Evolutionary conservation across 2,888 invertebrate species (phyloP).

Genomic region (Lasius fuliginosus): DNA sequence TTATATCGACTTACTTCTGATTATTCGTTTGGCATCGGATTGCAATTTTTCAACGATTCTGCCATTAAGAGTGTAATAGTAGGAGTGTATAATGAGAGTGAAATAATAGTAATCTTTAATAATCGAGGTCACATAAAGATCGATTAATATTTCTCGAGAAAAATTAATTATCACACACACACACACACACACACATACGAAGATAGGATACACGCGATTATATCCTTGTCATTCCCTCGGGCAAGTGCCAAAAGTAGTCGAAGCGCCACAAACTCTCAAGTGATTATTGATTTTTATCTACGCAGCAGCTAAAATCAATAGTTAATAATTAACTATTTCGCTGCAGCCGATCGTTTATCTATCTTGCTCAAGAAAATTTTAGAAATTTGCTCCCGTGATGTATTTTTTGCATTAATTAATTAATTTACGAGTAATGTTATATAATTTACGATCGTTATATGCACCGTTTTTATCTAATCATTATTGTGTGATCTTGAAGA

Average conservation of each 20-base stretch:
- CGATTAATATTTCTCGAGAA: not conserved
- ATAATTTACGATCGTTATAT: not conserved
- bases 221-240: not conserved
- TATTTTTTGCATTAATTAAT: not conserved
- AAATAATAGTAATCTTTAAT: slow-evolving; percentile 15
- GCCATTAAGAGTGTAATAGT: not conserved
- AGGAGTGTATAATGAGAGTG: not conserved
- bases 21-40: no score
- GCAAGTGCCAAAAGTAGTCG: not conserved
- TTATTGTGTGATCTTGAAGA: not conserved
- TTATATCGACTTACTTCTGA: not conserved
- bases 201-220: not conserved
- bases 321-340: slow-evolving; percentile 24
- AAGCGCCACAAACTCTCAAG: slow-evolving; percentile 28
- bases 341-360: not conserved
- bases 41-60: not conserved
- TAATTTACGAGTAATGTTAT: not conserved
- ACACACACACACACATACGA: no score
- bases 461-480: slow-evolving; percentile 24
- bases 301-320: slow-evolving; percentile 26
- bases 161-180: not conserved
- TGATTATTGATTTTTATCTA: slow-evolving; percentile 50
- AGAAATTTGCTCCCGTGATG: not conserved
- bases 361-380: not conserved
- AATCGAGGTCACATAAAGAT: not conserved